Base-by-base conservation (phyloP, 2,797 vertebrate genomes). In the Capromys pilorides region DNA sequence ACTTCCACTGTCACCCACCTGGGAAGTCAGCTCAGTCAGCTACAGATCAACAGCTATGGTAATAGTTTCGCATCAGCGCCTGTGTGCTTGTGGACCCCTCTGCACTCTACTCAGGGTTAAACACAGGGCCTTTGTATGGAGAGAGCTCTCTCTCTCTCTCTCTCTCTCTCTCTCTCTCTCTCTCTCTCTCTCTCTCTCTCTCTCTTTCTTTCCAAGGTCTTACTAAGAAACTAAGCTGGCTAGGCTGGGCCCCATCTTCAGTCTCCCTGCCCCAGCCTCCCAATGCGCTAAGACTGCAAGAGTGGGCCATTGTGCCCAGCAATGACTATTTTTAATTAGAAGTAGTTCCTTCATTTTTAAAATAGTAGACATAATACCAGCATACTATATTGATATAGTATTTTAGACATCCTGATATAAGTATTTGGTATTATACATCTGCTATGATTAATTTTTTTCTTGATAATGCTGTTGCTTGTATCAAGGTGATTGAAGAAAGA, bases 31-130 rank as follows among this genome's bases (percentile, higher is more conserved):
- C 98, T 99, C 97, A 97, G 93, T 96, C 66, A 69, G 98, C 98
- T 81, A 99, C 99, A 99, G 85, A 96, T 99, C 95, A 98, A 98
- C 87, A 98, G 96, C 97, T 99, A 99, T 92, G 99, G 99, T 99
- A 98, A 98, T 59, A 5, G 7, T 59, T 89, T 41, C 8, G 1
- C 39, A 1, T 22, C 41, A 66, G 33, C 54, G 36, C 31, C 81
- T 95, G 6, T n/a, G 69, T 18, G 7, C 13, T 36, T 31, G 18
- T n/a, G 22, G 31, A 41, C 39, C 28, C 19, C 45, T 18, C 14
- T 39, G 5, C 26, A 61, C 11, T 80, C 22, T 61, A 5, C 16
- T 57, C 31, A 33, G 14, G 19, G 6, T 81, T 69, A 31, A 87
- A 19, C 41, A n/a, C 41, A 51, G 31, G 78, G 36, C 22, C 45